Base-by-base conservation (phyloP, 2,113 vertebrate genomes). In the Ia io region DNA sequence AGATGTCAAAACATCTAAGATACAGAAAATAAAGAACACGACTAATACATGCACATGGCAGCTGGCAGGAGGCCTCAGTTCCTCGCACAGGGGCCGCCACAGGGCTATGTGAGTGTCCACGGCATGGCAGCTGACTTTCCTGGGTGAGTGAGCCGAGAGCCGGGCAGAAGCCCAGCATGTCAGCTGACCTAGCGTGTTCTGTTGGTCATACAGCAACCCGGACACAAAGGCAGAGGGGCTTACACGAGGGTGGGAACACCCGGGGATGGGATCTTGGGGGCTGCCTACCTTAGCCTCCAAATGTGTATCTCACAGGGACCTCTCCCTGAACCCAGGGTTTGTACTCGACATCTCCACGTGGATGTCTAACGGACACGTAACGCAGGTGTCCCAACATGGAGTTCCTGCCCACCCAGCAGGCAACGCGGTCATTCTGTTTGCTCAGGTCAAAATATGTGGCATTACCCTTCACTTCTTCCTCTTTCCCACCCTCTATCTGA, bases 1-100 rank as follows among this genome's bases (percentile, higher is more conserved):
- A 90, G 77, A 79, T 61, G 20, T 80, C 65, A 94, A 32, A 86
- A 67, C 56, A 88, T 73, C 67, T 20, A n/a, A 65, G 92, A 42
- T 40, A 63, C n/a, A 49, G 17, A 79, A 92, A 93, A 76, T 40
- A 56, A 84, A 74, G 51, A 59, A 42, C 65, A 80, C 5, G 8
- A 37, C 40, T 44, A 35, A 37, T 59, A 78, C n/a, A 69, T 32
- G n/a, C 82, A 76, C 70, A 14, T 7, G 67, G 77, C 25, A 9
- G 37, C 28, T 35, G 84, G 80, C 94, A 78, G 82, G 80, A 73
- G 73, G 65, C 94, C 85, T 92, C 42, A 0, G 56, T 65, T 83
- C 83, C 73, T 96, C 8, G 5, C 77, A 78, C 14, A 32, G 56
- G 47, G 61, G 17, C 47, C 69, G 63, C 69, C 12, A 0, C 11